A percentile compares a stretch with the other conserved stretches of the same genome.
Evolutionary conservation across 1,140 invertebrate species (phyloP).

Genomic region (Macrobrachium rosenbergii): DNA sequence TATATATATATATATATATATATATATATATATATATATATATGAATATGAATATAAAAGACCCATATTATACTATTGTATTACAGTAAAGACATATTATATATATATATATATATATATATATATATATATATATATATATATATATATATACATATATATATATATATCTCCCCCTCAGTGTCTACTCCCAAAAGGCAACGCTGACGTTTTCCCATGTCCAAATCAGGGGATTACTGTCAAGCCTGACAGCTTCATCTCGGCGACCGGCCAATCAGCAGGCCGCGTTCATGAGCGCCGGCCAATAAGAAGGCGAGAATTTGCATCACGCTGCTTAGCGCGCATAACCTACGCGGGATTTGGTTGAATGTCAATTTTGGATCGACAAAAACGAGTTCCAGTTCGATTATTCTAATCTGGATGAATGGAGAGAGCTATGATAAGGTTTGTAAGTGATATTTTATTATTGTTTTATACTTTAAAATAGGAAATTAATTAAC

Average conservation of each 20-base stretch:
- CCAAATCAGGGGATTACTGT: slow-evolving; percentile 24
- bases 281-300: not conserved
- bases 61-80: too few relatives aligned
- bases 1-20: not conserved
- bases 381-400: too few relatives aligned
- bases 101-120: not conserved
- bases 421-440: too few relatives aligned
- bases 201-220: not conserved
- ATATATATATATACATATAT: slow-evolving; percentile 2
- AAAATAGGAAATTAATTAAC: too few relatives aligned
- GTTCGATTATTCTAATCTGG: too few relatives aligned
- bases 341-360: too few relatives aligned
- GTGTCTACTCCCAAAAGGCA: not conserved
- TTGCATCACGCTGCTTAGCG: too few relatives aligned
- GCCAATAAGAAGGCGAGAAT: slow-evolving; percentile 1
- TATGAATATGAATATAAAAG: not conserved
- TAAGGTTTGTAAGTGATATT: too few relatives aligned
- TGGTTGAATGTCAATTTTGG: too few relatives aligned
- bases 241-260: slow-evolving; percentile 35
- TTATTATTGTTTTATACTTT: too few relatives aligned
- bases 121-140: not conserved
- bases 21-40: slow-evolving; percentile 25
- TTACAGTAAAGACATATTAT: too few relatives aligned
- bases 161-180: not conserved
- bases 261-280: slow-evolving; percentile 26